A percentile compares a stretch with the other conserved stretches of the same genome.
phyloP scores from a whole-genome alignment of 2,113 vertebrate species.

The Petromus typicus region DNA sequence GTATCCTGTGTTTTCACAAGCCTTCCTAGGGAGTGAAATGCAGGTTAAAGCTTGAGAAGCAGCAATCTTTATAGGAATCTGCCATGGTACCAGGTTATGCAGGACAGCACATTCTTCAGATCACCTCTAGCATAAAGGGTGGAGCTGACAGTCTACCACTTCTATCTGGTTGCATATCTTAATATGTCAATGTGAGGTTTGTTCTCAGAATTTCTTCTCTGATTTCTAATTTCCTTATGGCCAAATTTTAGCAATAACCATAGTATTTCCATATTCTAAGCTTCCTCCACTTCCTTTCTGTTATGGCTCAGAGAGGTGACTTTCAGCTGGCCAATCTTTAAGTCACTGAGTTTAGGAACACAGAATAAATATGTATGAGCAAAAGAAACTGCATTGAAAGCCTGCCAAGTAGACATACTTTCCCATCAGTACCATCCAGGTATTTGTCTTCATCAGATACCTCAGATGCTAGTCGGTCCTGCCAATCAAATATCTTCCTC shows the following conservation, averaged over 20 bases:
- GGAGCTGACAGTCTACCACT: not conserved
- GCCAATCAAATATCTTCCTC: not conserved
- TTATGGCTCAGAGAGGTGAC: not conserved
- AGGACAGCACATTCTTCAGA: not conserved
- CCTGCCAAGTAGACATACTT: not conserved
- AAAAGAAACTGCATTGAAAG: not conserved
- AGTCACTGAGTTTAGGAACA: not conserved
- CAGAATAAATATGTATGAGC: not conserved
- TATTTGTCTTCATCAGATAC: not conserved
- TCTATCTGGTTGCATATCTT: not conserved
- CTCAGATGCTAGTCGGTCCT: not conserved
- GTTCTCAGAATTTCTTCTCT: not conserved
- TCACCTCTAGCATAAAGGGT: not conserved
- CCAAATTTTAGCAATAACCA: not conserved
- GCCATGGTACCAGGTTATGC: not conserved
- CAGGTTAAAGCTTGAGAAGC: not conserved
- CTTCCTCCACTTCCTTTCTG: not conserved
- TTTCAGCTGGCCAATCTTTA: not conserved
- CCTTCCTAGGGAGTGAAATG: not conserved
- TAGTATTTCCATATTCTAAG: rapidly evolving
- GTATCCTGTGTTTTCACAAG: not conserved
- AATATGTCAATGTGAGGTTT: not conserved
- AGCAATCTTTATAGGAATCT: not conserved
- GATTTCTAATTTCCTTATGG: not conserved
- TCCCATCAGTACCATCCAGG: not conserved